phyloP scores from a whole-genome alignment of 2,113 vertebrate genomes.

The Circaetus cinerascens region DNA sequence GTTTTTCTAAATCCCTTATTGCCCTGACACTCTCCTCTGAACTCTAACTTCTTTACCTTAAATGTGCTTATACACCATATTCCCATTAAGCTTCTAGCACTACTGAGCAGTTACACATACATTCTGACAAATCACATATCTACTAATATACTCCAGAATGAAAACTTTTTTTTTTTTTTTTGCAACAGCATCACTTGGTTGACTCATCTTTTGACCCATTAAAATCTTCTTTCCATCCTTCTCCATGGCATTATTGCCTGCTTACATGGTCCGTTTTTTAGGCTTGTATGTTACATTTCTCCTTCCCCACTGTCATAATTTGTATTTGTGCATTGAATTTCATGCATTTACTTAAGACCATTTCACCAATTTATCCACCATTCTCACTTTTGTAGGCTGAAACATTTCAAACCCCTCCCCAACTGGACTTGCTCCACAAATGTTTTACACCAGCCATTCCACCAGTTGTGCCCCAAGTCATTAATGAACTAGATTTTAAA shows the following conservation, averaged over 20 bases:
- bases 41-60: background rate
- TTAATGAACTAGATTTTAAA: background rate
- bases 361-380: background rate
- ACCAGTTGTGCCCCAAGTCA: background rate
- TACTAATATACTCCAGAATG: background rate
- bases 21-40: background rate
- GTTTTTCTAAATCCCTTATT: background rate
- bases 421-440: background rate
- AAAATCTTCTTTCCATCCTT: background rate
- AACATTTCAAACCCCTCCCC: background rate
- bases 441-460: background rate
- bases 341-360: background rate
- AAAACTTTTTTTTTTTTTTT: background rate
- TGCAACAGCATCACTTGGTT: background rate
- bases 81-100: background rate
- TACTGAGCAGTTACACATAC: background rate
- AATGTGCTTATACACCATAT: background rate
- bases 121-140: background rate
- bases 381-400: background rate
- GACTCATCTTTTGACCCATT: background rate
- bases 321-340: background rate
- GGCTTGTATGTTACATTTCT: background rate
- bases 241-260: background rate
- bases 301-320: background rate
- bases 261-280: background rate